Evolutionary conservation across 2,888 invertebrate genomes (phyloP), one percentile per base, ranked within the genome.

Genomic region (Biston betularia): DNA sequence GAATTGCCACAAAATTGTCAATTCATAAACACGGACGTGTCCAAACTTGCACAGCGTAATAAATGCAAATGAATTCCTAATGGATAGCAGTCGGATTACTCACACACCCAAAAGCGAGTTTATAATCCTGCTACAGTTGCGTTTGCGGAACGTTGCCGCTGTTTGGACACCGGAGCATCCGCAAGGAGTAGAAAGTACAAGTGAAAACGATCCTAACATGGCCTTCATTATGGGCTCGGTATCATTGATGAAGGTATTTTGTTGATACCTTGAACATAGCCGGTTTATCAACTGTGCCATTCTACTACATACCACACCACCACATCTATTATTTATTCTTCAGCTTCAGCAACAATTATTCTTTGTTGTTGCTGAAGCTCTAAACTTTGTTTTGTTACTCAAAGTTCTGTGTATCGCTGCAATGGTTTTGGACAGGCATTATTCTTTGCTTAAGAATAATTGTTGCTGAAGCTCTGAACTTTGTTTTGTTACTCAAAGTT

Each of bases 71-170:
- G 8, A 15, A 68, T 67, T 63, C 60, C 34, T 11, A 46, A 48
- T 48, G 40, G 42, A 15, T 65, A 66, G 61, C 34, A 40, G 14
- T 52, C 64, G 63, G 66, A 70, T 79, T 74, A 75, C 64, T 75
- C 74, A 74, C 65, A 14, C 6, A 24, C 24, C 59, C 72, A 71
- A 68, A 72, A 72, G 69, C 34, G 34, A 65, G 54, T 58, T 50
- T 60, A 70, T 72, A 69, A 65, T 76, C 75, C 75, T 79, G 52
- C 70, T 72, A 68, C 45, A 38, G 63, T 65, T 73, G 65, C 70
- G 74, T 73, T 85, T 84, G 82, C 83, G 83, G 81, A 85, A 84
- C 75, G 63, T n/a, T 42, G 6, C 34, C 12, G 38, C 34, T 24
- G 33, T 11, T 49, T 12, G 34, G 14, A 35, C 14, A n/a, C 6